phyloP scores from a whole-genome alignment of 2,888 invertebrate genomes.

The Tenthredo scrophulariae region DNA sequence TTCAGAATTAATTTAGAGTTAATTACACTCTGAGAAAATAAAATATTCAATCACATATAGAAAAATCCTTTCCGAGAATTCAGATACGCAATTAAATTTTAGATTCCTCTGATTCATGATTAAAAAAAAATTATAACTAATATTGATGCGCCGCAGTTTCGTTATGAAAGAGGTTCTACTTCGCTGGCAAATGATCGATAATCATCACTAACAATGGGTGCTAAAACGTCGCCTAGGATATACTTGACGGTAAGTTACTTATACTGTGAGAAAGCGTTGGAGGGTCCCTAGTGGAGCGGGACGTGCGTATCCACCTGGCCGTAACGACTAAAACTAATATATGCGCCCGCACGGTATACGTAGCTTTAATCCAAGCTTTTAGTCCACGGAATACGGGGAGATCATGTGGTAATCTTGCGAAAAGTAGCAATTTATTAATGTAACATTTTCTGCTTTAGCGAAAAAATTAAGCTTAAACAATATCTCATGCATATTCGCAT shows the following conservation, averaged over 20 bases:
- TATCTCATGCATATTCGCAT: neutral
- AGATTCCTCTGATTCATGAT: too few species aligned
- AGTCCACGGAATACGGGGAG: neutral
- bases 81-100: neutral
- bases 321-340: conserved; percentile 8
- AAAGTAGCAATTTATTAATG: neutral
- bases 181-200: neutral
- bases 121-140: neutral
- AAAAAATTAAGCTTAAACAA: neutral
- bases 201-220: neutral
- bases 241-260: neutral
- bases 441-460: neutral
- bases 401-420: neutral
- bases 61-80: neutral
- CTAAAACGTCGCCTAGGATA: neutral
- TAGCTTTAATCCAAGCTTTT: neutral
- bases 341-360: neutral
- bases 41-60: neutral
- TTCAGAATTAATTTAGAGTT: neutral
- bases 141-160: neutral
- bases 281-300: neutral
- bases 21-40: neutral
- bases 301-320: neutral
- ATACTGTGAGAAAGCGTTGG: neutral
- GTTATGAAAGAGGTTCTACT: neutral